Conservation (phyloP, 2,888 invertebrate species). For the Leptothorax acervorum region DNA sequence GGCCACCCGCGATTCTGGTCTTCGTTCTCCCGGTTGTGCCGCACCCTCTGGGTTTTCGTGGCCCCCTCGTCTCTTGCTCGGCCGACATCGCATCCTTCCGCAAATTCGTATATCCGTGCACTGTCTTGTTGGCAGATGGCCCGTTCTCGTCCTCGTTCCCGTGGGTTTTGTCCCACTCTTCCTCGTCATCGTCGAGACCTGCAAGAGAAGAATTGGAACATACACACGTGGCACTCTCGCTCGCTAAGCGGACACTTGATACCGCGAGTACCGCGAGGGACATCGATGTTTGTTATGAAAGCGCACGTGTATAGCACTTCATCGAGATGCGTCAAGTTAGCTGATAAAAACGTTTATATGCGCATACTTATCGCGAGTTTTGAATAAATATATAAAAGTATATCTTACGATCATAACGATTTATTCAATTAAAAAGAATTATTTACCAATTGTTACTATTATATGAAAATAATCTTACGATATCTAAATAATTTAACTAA, state of each 20-base stretch:
- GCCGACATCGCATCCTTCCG: neutral
- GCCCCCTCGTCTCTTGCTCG: conserved; percentile 52
- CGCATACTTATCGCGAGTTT: neutral
- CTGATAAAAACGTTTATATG: neutral
- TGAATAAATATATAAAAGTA: neutral
- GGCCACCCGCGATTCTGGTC: conserved; percentile 88
- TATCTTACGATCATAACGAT: neutral
- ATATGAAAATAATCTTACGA: neutral
- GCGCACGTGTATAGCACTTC: neutral
- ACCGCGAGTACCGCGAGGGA: neutral
- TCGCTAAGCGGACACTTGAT: neutral
- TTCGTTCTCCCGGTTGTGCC: conserved; percentile 87
- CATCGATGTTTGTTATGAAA: conserved; percentile 13
- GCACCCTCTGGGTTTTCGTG: conserved; percentile 85
- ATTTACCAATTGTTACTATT: neutral
- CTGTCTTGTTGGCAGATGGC: neutral
- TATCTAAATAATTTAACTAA: neutral
- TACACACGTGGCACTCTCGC: neutral
- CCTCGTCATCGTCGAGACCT: conserved; percentile 14
- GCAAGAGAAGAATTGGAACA: neutral
- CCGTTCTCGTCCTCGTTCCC: neutral
- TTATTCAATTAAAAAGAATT: neutral
- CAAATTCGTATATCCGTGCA: neutral
- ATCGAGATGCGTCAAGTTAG: neutral
- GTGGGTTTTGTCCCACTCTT: neutral